Conservation (phyloP, 2,113 vertebrate species). For the Lepisosteus osseus region DNA sequence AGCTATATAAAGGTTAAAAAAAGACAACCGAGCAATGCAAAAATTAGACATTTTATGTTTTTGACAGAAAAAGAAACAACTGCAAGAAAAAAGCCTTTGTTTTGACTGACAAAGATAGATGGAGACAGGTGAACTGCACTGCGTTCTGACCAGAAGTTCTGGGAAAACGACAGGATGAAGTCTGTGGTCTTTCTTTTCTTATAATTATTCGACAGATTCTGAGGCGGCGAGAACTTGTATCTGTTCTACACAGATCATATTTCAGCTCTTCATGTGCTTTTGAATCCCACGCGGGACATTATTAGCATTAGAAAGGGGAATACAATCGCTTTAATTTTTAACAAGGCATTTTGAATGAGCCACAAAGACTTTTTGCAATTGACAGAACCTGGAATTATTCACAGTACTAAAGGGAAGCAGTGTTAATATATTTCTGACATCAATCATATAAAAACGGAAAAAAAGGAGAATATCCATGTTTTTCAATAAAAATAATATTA, state of each 20-base stretch:
- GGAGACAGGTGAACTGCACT: conserved; percentile 63
- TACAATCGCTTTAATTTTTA: conserved; percentile 74
- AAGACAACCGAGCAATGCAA: no score
- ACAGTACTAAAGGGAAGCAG: conserved; percentile 40
- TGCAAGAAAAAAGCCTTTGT: conserved; percentile 10
- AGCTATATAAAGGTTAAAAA: no score
- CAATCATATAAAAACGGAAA: conserved; percentile 42
- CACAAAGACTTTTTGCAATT: conserved; percentile 59
- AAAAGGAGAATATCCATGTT: conserved; percentile 46
- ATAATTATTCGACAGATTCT: conserved; percentile 61
- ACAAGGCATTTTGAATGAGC: conserved; percentile 69
- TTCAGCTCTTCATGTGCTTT: conserved; percentile 67
- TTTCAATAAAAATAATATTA: conserved; percentile 68
- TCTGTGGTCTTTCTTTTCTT: conserved; percentile 21
- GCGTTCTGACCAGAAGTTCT: conserved; percentile 40
- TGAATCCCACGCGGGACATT: conserved; percentile 62
- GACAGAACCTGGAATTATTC: conserved; percentile 54
- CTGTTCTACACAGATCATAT: conserved; percentile 32
- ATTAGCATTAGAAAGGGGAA: conserved; percentile 66
- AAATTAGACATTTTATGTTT: conserved; percentile 53
- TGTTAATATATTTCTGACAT: conserved; percentile 43
- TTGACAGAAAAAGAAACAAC: conserved; percentile 62
- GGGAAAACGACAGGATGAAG: background rate
- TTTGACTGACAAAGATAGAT: conserved; percentile 59
- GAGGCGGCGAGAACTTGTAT: conserved; percentile 25